Percentiles rank a stretch among this genome's conserved stretches.
These are phyloP conservation scores for Gallinago undulata DNA, from an alignment of 2,113 vertebrate genomes.

Conservation along the genomic window DNA sequence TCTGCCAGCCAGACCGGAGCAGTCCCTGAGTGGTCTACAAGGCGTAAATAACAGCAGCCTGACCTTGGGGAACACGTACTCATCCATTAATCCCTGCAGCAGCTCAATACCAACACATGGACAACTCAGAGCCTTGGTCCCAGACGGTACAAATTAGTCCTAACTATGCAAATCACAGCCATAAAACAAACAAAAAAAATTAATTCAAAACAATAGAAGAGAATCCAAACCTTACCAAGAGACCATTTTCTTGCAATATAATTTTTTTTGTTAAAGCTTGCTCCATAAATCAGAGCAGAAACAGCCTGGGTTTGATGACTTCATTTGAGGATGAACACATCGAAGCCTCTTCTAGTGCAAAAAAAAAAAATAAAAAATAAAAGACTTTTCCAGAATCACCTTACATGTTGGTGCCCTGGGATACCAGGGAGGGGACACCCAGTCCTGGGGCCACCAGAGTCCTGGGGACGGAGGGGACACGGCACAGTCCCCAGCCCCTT, in stretches of 20 bases:
- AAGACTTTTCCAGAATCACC: neutral
- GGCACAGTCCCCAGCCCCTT: neutral
- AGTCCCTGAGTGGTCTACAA: fast-evolving
- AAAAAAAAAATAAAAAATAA: too few species aligned
- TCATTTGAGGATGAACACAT: neutral
- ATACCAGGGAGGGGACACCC: too few species aligned
- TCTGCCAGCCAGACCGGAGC: neutral
- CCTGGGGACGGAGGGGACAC: fast-evolving
- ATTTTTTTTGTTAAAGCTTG: neutral
- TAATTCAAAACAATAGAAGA: conserved; percentile 3
- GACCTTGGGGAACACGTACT: neutral
- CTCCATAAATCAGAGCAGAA: neutral
- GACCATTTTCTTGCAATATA: neutral
- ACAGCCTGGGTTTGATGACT: neutral
- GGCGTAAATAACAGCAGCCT: neutral
- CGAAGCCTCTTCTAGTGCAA: neutral
- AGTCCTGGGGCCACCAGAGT: too few species aligned
- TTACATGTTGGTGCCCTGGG: neutral
- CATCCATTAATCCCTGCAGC: neutral
- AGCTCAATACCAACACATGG: neutral
- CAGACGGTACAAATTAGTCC: conserved; percentile 27
- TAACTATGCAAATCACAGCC: neutral
- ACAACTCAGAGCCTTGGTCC: neutral
- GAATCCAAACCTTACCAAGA: conserved; percentile 37
- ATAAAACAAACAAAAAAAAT: neutral